Base-by-base conservation (phyloP, 2,113 vertebrate species). In the Micronycteris hirsuta region DNA sequence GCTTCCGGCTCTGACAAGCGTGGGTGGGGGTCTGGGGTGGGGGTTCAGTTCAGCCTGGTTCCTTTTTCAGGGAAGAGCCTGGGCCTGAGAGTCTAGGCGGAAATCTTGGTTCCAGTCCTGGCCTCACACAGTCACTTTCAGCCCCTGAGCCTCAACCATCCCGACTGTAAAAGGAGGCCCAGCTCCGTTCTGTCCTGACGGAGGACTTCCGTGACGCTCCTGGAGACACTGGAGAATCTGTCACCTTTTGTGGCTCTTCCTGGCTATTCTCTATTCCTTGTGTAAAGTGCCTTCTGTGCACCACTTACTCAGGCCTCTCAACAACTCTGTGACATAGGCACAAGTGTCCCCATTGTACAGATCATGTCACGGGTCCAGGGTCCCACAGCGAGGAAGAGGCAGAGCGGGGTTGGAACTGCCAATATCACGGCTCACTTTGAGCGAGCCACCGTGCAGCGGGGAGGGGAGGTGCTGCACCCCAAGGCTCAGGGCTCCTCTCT, bases 1-100 rank as follows among this genome's bases (percentile, higher is more conserved):
- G 95, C 81, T 97, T 97, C 97, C 88, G 56, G 97, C 68, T 82
- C 36, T 52, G 77, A 63, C 31, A 54, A 49, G 96, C 1, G 92
- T 96, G 93, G 96, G 91, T 63, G 88, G 76, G 82, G 84, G 82
- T 22, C 74, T 70, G n/a, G 22, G 16, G 74, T 76, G 80, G 31
- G 16, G 12, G 68, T 31, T 83, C 47, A 3, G 3, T 38, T 74
- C 52, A 76, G 86, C 78, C 74, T 63, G 74, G 45, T 45, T 94
- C 65, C 58, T 58, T 89, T 71, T 95, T 56, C 49, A 47, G n/a
- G 82, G 58, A 70, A 92, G 63, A 76, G 26, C 41, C 19, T 0
- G 17, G 31, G 67, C 67, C n/a, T 61, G 38, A 74, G 80, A 11
- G 13, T 31, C 15, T 13, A 28, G 58, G 77, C 12, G 20, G 19